Percentiles rank a stretch among this genome's conserved stretches.
These are phyloP conservation scores for Caenorhabditis afra DNA, from an alignment of 2,888 invertebrate species.

Conservation along the genomic window DNA sequence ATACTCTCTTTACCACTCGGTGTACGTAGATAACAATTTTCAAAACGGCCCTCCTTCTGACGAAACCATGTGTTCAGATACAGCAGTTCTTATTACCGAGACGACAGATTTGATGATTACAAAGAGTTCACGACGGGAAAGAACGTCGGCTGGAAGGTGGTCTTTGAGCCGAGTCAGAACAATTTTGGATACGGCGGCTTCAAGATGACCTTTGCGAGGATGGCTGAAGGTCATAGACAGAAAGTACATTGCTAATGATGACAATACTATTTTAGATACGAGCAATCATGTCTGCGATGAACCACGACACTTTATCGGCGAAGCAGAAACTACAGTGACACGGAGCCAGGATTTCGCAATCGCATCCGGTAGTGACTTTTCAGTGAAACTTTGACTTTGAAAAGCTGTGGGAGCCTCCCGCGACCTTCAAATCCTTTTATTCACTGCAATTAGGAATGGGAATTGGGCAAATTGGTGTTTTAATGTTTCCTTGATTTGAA, in stretches of 20 bases:
- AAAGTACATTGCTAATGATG: not conserved
- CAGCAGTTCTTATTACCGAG: not conserved
- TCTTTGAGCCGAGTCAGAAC: conserved; percentile 27
- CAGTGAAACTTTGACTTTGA: no score
- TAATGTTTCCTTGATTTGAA: no score
- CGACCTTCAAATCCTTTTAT: no score
- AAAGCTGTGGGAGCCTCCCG: no score
- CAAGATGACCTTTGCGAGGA: conserved; percentile 24
- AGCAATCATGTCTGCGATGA: not conserved
- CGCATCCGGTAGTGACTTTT: no score
- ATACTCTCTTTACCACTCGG: conserved; percentile 12
- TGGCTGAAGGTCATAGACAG: not conserved
- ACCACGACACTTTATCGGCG: not conserved
- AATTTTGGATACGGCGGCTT: not conserved
- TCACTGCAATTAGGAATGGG: no score
- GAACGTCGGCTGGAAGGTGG: conserved; percentile 20
- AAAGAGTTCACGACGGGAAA: conserved; percentile 11
- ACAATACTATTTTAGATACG: not conserved
- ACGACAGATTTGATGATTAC: conserved; percentile 11
- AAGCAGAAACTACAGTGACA: no score
- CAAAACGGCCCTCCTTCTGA: not conserved
- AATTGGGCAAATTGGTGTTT: no score
- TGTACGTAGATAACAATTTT: conserved; percentile 5
- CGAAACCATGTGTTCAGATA: conserved; percentile 11
- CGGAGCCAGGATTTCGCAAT: no score